A percentile compares a stretch with the other conserved stretches of the same genome.
phyloP scores from a whole-genome alignment of 30 jellyfish, hydroid and myxozoan genomes.

The Aurelia aurita region DNA sequence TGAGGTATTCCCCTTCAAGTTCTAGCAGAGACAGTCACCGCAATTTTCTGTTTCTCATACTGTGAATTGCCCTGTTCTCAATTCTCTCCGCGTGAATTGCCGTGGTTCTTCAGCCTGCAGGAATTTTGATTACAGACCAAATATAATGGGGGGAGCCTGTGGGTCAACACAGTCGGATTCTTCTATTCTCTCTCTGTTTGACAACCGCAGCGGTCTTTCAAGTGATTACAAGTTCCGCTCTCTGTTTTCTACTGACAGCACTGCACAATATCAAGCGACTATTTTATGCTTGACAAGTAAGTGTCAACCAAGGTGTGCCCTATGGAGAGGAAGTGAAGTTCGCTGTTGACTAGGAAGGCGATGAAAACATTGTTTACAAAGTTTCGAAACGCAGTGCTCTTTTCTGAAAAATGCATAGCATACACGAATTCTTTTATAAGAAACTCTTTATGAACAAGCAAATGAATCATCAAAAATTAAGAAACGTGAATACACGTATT shows the following conservation, averaged over 20 bases:
- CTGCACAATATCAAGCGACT: too few species aligned
- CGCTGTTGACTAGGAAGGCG: too few species aligned
- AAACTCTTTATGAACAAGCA: too few species aligned
- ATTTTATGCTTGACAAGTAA: too few species aligned
- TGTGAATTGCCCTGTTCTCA: constrained; percentile 78
- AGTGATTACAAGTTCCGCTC: constrained; percentile 40
- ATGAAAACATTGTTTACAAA: too few species aligned
- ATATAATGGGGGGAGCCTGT: constrained; percentile 77
- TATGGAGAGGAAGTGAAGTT: too few species aligned
- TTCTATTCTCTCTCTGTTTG: background rate
- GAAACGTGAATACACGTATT: too few species aligned
- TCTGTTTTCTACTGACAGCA: background rate
- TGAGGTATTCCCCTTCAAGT: constrained; percentile 81
- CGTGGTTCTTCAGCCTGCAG: constrained; percentile 64
- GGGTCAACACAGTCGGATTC: constrained; percentile 61
- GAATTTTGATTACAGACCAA: constrained; percentile 32
- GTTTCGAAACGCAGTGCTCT: too few species aligned
- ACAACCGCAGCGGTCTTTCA: constrained; percentile 40
- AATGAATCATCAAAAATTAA: too few species aligned
- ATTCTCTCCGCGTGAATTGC: constrained; percentile 67
- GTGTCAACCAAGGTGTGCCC: too few species aligned
- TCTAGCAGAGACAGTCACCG: constrained; percentile 69
- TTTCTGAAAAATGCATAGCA: too few species aligned
- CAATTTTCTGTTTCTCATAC: constrained; percentile 61
- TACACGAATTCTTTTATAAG: too few species aligned